Evolutionary conservation across 2,113 vertebrate species (phyloP).

Genomic region (Falco punctatus): DNA sequence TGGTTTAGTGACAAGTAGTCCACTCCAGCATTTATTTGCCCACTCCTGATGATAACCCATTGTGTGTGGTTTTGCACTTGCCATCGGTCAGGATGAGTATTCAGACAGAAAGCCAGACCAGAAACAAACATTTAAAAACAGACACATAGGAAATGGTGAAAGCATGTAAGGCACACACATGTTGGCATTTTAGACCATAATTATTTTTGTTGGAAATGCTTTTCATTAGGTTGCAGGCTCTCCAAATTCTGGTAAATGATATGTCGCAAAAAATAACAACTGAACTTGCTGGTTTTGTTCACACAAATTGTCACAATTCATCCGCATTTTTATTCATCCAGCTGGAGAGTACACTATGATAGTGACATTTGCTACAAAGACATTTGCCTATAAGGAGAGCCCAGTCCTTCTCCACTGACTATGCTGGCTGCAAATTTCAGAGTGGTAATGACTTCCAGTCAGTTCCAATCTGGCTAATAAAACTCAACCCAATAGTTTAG

Average conservation of each 20-base stretch:
- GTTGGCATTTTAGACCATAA: neutral
- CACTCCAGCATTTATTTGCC: neutral
- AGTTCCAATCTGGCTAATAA: constrained; percentile 29
- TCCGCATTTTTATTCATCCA: neutral
- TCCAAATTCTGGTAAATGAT: neutral
- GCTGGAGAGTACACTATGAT: neutral
- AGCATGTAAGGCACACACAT: fast-evolving
- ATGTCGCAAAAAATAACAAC: neutral
- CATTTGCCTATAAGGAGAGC: neutral
- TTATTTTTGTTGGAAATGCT: neutral
- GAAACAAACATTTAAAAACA: neutral
- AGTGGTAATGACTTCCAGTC: constrained; percentile 15
- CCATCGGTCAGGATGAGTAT: neutral
- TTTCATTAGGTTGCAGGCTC: neutral
- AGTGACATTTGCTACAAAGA: neutral
- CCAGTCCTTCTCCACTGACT: neutral
- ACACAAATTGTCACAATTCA: neutral
- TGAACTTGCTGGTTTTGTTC: neutral
- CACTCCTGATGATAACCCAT: neutral
- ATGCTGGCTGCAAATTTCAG: neutral
- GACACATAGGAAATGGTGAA: neutral
- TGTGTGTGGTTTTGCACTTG: neutral
- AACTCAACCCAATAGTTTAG: neutral
- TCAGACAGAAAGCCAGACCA: neutral
- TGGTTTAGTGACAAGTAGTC: neutral